Conservation (phyloP, 2,797 vertebrate genomes). For the Lepilemur ruficaudatus region DNA sequence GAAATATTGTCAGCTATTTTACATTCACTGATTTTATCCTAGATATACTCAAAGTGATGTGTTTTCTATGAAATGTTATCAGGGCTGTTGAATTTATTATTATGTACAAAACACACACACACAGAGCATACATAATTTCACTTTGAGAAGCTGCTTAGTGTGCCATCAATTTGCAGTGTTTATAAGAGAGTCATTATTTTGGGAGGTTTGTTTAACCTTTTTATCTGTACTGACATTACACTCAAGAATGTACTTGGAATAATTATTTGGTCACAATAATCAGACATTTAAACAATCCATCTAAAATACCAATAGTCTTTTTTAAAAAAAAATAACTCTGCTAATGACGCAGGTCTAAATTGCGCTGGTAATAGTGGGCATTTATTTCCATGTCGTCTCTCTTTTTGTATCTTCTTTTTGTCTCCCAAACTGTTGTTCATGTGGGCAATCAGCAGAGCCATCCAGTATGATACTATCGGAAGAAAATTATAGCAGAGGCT, state of each 20-base stretch:
- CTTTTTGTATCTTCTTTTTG: conserved; percentile 29
- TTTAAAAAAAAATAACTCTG: not conserved
- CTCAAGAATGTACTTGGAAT: conserved; percentile 54
- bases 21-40: not conserved
- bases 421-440: not conserved
- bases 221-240: conserved; percentile 74
- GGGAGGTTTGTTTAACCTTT: conserved; percentile 77
- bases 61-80: conserved; percentile 82
- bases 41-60: conserved; percentile 52
- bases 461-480: not conserved
- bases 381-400: conserved; percentile 39
- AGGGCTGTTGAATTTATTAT: conserved; percentile 80
- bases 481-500: conserved; percentile 41
- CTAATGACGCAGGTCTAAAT: not conserved
- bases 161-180: conserved; percentile 75
- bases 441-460: not conserved
- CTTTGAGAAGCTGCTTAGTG: conserved; percentile 80
- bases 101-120: conserved; percentile 77
- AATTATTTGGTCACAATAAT: conserved; percentile 73
- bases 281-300: conserved; percentile 66
- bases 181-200: conserved; percentile 76
- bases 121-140: conserved; percentile 81
- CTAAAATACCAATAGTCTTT: conserved; percentile 33
- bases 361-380: conserved; percentile 4
- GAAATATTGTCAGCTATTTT: not conserved